phyloP scores from a whole-genome alignment of 2,113 vertebrate species.

The Tonatia bakeri region DNA sequence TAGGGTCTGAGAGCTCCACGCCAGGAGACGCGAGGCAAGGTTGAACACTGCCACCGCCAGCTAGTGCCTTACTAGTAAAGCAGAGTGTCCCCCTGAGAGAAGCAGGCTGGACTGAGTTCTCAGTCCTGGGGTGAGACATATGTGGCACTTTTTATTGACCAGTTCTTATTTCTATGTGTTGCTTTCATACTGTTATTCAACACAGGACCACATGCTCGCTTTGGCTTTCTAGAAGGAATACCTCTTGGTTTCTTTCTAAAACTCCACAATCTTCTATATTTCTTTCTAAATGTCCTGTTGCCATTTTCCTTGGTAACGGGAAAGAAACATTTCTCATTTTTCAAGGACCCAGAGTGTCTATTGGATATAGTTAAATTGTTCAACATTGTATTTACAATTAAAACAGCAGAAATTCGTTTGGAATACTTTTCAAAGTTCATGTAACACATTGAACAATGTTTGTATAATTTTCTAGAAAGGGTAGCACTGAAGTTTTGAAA shows the following conservation, averaged over 20 bases:
- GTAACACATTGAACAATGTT: not conserved
- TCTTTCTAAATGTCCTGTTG: not conserved
- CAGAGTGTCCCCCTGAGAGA: not conserved
- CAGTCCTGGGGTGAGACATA: not conserved
- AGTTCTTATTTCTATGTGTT: not conserved
- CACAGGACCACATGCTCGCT: not conserved
- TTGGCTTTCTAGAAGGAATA: not conserved
- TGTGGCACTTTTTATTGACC: not conserved
- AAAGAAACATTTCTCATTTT: not conserved
- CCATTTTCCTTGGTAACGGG: not conserved
- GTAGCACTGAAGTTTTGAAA: not conserved
- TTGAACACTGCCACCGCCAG: not conserved
- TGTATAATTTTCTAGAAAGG: not conserved
- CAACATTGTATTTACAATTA: not conserved
- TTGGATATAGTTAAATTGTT: not conserved
- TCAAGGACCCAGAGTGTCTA: not conserved
- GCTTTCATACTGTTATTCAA: not conserved
- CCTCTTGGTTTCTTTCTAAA: not conserved
- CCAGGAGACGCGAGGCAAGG: not conserved
- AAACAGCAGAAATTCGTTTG: not conserved
- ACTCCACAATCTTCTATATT: not conserved
- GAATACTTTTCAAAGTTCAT: not conserved
- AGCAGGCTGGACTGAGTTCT: not conserved
- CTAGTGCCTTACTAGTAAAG: not conserved
- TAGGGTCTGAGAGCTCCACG: not conserved